These are phyloP conservation scores for Diplodus sargus DNA, from an alignment of 2,797 vertebrate species.

Conservation along the genomic window DNA sequence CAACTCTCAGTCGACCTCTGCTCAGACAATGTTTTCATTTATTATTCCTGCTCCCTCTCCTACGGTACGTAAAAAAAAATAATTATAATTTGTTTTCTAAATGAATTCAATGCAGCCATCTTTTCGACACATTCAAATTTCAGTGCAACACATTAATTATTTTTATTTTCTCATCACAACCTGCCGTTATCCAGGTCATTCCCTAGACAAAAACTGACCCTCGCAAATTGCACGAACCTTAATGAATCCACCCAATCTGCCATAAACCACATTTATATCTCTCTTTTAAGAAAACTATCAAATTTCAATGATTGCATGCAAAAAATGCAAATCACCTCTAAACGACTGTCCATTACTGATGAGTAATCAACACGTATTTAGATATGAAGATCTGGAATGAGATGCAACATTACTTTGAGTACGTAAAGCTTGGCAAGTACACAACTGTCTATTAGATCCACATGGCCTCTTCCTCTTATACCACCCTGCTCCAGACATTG, in stretches of 20 bases:
- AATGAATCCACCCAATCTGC: slow-evolving; percentile 11
- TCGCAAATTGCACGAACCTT: slow-evolving; percentile 27
- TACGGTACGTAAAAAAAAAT: too few species aligned
- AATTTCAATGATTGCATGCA: slow-evolving; percentile 2
- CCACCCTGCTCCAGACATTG: neutral
- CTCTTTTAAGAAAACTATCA: slow-evolving; percentile 6
- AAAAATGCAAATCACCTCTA: slow-evolving; percentile 21
- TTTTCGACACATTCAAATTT: neutral
- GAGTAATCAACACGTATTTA: slow-evolving; percentile 8
- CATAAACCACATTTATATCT: neutral
- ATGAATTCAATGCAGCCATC: neutral
- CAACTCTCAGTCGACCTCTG: neutral
- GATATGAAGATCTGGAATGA: slow-evolving; percentile 17
- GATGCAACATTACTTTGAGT: slow-evolving; percentile 1
- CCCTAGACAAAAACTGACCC: slow-evolving; percentile 18
- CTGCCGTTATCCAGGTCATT: slow-evolving; percentile 8
- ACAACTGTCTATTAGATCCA: neutral
- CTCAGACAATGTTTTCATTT: neutral
- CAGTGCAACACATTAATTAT: neutral
- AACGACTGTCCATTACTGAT: neutral
- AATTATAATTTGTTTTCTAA: neutral
- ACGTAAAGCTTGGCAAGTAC: neutral
- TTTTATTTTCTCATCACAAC: neutral
- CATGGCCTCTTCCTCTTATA: neutral
- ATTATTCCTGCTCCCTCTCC: neutral